Conservation (phyloP, 2,888 invertebrate species). For the Sicus ferrugineus region DNA sequence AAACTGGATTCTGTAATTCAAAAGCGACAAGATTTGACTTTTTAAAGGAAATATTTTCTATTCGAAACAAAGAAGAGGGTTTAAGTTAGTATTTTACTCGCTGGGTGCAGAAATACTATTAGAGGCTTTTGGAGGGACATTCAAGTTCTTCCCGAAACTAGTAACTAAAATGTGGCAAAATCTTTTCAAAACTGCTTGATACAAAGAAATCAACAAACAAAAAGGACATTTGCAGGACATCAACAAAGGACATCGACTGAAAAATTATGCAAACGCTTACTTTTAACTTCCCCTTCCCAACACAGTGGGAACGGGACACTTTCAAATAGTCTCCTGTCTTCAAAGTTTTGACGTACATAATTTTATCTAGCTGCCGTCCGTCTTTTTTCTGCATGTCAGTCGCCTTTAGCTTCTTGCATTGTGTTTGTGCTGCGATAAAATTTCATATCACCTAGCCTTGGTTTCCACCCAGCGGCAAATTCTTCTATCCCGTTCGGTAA, state of each 20-base stretch:
- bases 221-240: constrained; percentile 2
- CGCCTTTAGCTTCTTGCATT: neutral
- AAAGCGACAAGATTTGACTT: no score
- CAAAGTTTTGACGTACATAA: constrained; percentile 56
- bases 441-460: no score
- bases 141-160: no score
- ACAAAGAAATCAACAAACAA: neutral
- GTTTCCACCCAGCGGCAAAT: no score
- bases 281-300: neutral
- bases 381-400: neutral
- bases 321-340: constrained; percentile 37
- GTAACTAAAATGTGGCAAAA: no score
- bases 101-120: no score
- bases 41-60: no score
- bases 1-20: no score
- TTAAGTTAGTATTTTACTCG: no score
- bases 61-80: no score
- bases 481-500: neutral
- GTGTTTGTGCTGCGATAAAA: neutral
- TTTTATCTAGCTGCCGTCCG: constrained; percentile 51
- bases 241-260: neutral
- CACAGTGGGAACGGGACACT: neutral
- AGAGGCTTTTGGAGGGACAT: no score
- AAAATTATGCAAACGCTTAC: neutral
- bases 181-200: neutral